Percentiles rank a stretch among this genome's conserved stretches.
Evolutionary conservation across 2,113 vertebrate species (phyloP).

Genomic region (Anhinga anhinga): DNA sequence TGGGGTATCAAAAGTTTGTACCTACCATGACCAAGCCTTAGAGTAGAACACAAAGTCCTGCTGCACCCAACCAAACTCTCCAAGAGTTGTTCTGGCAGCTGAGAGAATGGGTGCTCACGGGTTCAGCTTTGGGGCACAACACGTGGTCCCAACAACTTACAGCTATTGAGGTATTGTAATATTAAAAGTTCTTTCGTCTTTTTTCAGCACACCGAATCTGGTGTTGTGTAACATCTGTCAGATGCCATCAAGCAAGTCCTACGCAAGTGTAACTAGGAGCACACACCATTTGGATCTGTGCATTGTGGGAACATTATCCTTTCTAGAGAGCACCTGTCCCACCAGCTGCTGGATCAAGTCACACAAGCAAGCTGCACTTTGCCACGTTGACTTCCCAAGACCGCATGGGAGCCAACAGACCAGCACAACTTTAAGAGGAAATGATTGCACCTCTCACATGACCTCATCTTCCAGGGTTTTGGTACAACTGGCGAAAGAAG

Average conservation of each 20-base stretch:
- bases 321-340: neutral
- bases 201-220: neutral
- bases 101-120: neutral
- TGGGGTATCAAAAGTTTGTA: neutral
- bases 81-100: neutral
- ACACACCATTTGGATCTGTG: neutral
- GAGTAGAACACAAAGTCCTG: neutral
- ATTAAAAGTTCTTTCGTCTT: neutral
- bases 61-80: neutral
- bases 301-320: rapidly evolving
- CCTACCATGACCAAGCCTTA: neutral
- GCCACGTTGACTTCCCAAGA: neutral
- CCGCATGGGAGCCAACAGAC: neutral
- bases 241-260: neutral
- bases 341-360: neutral
- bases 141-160: neutral
- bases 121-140: neutral
- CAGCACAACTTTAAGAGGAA: neutral
- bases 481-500: neutral
- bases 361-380: neutral
- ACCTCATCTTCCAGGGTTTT: neutral
- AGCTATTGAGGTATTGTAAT: rapidly evolving
- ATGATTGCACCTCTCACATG: rapidly evolving
- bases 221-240: neutral
- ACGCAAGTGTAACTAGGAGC: neutral